Evolutionary conservation across 2,888 invertebrate genomes (phyloP).

Genomic region (Ctena decussata): DNA sequence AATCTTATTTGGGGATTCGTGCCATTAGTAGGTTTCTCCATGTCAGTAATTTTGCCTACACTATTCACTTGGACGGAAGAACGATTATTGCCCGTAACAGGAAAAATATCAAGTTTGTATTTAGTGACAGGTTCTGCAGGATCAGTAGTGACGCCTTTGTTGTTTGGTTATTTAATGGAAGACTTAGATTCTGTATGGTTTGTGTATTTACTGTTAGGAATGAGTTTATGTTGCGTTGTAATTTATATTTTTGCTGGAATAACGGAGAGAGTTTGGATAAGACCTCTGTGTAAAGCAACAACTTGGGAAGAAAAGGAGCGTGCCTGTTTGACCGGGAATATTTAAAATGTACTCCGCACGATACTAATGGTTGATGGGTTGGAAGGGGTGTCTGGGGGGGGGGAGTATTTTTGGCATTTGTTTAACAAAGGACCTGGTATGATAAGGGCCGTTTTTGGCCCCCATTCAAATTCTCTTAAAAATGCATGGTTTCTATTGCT

Average conservation of each 20-base stretch:
- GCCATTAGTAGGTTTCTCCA: not conserved
- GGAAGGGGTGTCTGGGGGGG: no score
- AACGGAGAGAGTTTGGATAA: not conserved
- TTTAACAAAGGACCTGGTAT: no score
- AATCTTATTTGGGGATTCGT: not conserved
- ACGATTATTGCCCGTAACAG: conserved; percentile 1
- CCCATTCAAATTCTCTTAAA: no score
- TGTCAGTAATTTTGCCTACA: not conserved
- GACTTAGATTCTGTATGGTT: not conserved
- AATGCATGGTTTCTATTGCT: no score
- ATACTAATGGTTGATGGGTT: no score
- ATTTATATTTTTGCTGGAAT: not conserved
- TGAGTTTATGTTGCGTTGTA: not conserved
- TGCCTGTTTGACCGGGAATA: no score
- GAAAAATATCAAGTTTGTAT: conserved; percentile 4
- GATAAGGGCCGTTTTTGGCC: no score
- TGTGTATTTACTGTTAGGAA: not conserved
- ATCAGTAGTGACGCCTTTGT: not conserved
- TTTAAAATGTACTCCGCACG: no score
- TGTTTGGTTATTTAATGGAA: conserved; percentile 15
- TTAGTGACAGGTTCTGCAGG: conserved; percentile 12
- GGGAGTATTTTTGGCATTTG: no score
- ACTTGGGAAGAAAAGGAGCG: no score
- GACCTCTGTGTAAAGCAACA: not conserved
- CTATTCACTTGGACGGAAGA: conserved; percentile 14